Evolutionary conservation across 1,140 invertebrate species (phyloP).

Genomic region (Anastatus disparis): DNA sequence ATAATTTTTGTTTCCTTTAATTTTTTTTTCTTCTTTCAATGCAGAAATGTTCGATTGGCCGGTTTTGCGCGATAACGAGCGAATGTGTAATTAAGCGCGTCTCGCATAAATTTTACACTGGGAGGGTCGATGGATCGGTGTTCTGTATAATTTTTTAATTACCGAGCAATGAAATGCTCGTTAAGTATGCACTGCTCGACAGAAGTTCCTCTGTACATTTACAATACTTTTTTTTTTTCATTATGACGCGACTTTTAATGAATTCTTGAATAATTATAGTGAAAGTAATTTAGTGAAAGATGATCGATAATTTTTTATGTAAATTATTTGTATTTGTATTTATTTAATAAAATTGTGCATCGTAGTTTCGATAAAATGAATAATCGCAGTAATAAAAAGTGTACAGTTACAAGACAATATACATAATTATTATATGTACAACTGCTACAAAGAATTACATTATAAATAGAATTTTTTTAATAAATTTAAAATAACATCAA

Average conservation of each 20-base stretch:
- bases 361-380: too few relatives aligned
- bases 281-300: too few relatives aligned
- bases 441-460: too few relatives aligned
- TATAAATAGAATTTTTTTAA: too few relatives aligned
- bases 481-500: too few relatives aligned
- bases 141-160: constrained; percentile 17
- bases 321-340: too few relatives aligned
- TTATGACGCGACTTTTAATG: background rate
- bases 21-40: background rate
- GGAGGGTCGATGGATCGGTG: background rate
- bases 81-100: constrained; percentile 13
- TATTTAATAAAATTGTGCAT: too few relatives aligned
- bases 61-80: constrained; percentile 19
- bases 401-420: too few relatives aligned
- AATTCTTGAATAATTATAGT: background rate
- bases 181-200: background rate
- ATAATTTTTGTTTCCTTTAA: too few relatives aligned
- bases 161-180: background rate
- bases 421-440: too few relatives aligned
- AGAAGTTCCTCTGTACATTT: background rate
- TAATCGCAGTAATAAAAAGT: too few relatives aligned
- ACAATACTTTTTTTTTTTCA: background rate
- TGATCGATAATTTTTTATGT: too few relatives aligned
- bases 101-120: constrained; percentile 16
- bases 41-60: constrained; percentile 9